These are phyloP conservation scores for Rhinophrynus dorsalis DNA, from an alignment of 2,797 vertebrate genomes.

Conservation along the genomic window DNA sequence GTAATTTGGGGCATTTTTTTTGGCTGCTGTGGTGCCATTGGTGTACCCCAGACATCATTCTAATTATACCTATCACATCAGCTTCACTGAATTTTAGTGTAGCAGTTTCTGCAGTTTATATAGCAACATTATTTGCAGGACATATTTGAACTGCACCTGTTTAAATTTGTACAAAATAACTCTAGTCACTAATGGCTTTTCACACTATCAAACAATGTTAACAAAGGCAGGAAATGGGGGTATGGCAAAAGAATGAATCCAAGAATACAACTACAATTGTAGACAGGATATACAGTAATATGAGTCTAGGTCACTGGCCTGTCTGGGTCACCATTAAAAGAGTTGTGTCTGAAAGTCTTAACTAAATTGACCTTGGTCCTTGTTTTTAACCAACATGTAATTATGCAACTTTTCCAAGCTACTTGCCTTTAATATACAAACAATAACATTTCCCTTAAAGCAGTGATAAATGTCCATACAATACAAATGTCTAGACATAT, in stretches of 20 bases:
- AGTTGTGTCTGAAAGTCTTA: constrained; percentile 55
- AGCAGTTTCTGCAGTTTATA: too few species aligned
- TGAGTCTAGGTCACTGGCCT: constrained; percentile 53
- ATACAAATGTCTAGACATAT: constrained; percentile 18
- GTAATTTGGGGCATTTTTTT: too few species aligned
- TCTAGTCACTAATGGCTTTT: constrained; percentile 60
- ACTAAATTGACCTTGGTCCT: constrained; percentile 51
- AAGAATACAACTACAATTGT: constrained; percentile 31
- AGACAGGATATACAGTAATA: constrained; percentile 56
- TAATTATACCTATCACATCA: too few species aligned
- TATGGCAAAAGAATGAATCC: constrained; percentile 39
- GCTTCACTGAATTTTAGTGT: too few species aligned
- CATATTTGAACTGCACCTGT: constrained; percentile 64
- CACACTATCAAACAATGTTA: constrained; percentile 51
- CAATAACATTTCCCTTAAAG: constrained; percentile 28
- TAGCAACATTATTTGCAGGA: constrained; percentile 21
- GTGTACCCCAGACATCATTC: too few species aligned
- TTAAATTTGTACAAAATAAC: constrained; percentile 58
- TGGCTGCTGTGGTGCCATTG: too few species aligned
- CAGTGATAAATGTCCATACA: constrained; percentile 7
- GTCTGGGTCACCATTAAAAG: constrained; percentile 60
- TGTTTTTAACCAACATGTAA: constrained; percentile 55
- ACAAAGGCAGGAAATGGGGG: constrained; percentile 49
- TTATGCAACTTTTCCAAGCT: constrained; percentile 56
- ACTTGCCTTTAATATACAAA: constrained; percentile 18